Evolutionary conservation across 2,797 vertebrate genomes (phyloP).

Genomic region (Sebastes minor): DNA sequence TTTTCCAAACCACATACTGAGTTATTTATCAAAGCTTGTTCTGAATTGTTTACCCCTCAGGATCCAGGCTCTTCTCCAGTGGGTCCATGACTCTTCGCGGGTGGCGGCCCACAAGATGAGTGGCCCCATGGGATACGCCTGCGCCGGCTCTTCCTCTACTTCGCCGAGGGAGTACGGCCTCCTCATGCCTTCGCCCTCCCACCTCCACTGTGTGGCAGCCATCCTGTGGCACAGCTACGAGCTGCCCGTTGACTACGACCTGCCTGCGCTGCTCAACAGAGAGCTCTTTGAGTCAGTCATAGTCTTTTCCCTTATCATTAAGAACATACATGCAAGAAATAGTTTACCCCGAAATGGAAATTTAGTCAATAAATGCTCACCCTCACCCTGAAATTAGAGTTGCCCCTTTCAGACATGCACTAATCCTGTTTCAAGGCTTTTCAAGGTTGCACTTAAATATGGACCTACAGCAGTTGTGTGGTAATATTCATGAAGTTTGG

Average conservation of each 20-base stretch:
- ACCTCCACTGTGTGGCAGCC: slow-evolving; percentile 96
- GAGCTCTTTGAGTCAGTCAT: slow-evolving; percentile 97
- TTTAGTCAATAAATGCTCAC: not conserved
- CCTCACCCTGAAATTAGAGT: not conserved
- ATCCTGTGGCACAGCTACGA: slow-evolving; percentile 99
- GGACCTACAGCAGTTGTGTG: not conserved
- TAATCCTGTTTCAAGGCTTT: not conserved
- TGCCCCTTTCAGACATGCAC: not conserved
- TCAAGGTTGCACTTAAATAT: not conserved
- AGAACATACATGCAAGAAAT: not conserved
- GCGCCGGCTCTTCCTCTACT: slow-evolving; percentile 62
- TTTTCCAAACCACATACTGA: not conserved
- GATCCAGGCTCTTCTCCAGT: slow-evolving; percentile 96
- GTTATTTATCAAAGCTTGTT: not conserved
- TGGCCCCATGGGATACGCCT: slow-evolving; percentile 84
- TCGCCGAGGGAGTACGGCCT: slow-evolving; percentile 93
- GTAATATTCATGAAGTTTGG: no score
- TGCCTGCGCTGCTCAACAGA: slow-evolving; percentile 90
- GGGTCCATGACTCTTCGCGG: slow-evolving; percentile 96
- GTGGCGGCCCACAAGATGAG: slow-evolving; percentile 92
- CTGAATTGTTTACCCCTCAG: slow-evolving; percentile 72
- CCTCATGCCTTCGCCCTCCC: slow-evolving; percentile 97
- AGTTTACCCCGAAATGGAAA: not conserved
- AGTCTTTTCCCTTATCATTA: not conserved
- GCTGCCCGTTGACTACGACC: slow-evolving; percentile 95